These are phyloP conservation scores for Synchiropus splendidus DNA, from an alignment of 2,113 vertebrate species.

Conservation along the genomic window DNA sequence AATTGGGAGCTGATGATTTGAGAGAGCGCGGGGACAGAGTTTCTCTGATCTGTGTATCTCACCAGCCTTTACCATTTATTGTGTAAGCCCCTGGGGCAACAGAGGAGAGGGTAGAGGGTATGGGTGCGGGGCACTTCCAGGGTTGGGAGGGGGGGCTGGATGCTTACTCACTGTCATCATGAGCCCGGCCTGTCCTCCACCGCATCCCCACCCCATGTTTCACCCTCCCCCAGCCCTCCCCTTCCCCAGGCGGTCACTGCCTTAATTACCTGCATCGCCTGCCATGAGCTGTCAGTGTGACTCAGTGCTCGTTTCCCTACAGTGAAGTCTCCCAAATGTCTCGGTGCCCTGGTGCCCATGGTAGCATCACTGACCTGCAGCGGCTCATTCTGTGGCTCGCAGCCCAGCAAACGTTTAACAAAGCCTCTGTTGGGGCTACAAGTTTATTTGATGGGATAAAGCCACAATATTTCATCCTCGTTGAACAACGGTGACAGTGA, in stretches of 20 bases:
- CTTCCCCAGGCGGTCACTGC: constrained; percentile 41
- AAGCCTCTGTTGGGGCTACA: constrained; percentile 8
- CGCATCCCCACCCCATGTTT: constrained; percentile 16
- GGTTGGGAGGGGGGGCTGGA: neutral
- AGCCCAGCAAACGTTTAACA: constrained; percentile 33
- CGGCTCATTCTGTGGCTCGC: constrained; percentile 25
- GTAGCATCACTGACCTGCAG: constrained; percentile 29
- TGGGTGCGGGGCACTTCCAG: constrained; percentile 4
- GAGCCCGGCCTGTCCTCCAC: constrained; percentile 39
- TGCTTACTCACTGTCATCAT: constrained; percentile 47
- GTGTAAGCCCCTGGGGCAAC: constrained; percentile 57
- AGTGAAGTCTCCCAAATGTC: constrained; percentile 41
- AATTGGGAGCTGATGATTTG: constrained; percentile 61
- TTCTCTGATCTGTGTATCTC: constrained; percentile 33
- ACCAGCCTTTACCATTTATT: constrained; percentile 32
- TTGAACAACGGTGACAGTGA: constrained; percentile 8
- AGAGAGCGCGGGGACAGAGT: constrained; percentile 28
- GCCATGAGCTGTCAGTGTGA: constrained; percentile 51
- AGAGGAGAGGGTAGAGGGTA: constrained; percentile 17
- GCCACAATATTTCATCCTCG: constrained; percentile 1
- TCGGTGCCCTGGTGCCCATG: constrained; percentile 28
- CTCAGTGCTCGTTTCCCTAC: constrained; percentile 42
- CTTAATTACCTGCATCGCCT: constrained; percentile 66
- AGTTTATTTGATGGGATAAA: constrained; percentile 25
- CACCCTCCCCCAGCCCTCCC: constrained; percentile 20